phyloP scores from a whole-genome alignment of 2,797 vertebrate genomes.

The Notoglanidium macrostoma region DNA sequence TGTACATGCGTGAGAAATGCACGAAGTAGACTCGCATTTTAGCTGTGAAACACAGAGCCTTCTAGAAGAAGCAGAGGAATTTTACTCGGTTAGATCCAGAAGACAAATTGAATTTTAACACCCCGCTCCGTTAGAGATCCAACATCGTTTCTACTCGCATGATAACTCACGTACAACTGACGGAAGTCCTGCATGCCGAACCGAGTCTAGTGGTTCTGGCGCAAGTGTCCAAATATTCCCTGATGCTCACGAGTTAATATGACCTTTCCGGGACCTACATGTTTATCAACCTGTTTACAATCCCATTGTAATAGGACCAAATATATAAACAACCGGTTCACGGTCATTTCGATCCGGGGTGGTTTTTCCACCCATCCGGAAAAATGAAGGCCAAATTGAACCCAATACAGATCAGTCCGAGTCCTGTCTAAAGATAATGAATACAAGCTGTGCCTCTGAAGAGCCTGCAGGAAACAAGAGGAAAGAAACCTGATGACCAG shows the following conservation, averaged over 20 bases:
- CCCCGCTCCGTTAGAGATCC: neutral
- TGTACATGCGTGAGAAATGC: neutral
- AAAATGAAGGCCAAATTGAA: conserved; percentile 48
- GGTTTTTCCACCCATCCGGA: conserved; percentile 48
- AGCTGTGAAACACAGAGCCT: neutral
- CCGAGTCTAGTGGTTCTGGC: neutral
- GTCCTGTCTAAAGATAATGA: conserved; percentile 37
- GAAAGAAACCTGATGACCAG: conserved; percentile 46
- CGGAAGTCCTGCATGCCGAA: neutral
- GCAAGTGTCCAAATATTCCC: neutral
- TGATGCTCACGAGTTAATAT: neutral
- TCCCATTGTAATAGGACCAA: neutral
- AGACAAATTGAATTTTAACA: conserved; percentile 13
- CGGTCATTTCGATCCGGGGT: conserved; percentile 33
- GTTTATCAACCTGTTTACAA: conserved; percentile 25
- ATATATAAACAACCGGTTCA: conserved; percentile 33
- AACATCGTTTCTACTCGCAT: neutral
- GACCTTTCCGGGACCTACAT: neutral
- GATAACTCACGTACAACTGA: neutral
- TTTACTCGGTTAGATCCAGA: neutral
- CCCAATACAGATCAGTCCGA: conserved; percentile 38
- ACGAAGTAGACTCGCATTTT: neutral
- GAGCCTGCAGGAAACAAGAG: conserved; percentile 26
- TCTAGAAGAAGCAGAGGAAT: neutral
- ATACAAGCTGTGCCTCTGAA: conserved; percentile 38